A percentile compares a stretch with the other conserved stretches of the same genome.
These are phyloP conservation scores for Chlamydotis undulata DNA, from an alignment of 2,113 vertebrate genomes.

Conservation along the genomic window DNA sequence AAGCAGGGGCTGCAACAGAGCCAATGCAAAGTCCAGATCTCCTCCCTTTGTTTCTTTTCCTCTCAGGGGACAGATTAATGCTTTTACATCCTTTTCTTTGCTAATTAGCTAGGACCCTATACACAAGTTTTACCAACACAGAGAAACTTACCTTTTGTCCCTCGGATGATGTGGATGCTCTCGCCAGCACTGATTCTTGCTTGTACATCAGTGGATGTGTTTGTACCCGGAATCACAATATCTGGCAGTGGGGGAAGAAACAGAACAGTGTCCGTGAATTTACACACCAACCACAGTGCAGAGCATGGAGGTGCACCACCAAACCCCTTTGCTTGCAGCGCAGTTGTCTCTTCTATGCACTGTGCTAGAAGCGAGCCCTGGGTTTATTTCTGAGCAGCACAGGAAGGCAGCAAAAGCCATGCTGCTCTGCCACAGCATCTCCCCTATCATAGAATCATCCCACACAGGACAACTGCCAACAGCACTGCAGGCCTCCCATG, in stretches of 20 bases:
- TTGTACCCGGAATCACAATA: slow-evolving; percentile 97
- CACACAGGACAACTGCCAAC: background rate
- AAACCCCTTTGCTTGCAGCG: background rate
- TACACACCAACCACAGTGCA: background rate
- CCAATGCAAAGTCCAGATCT: background rate
- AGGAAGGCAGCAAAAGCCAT: background rate
- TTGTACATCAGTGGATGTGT: slow-evolving; percentile 94
- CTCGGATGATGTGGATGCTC: slow-evolving; percentile 95
- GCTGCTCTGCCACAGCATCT: background rate
- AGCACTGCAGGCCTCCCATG: background rate
- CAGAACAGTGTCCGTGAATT: background rate
- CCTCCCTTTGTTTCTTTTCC: background rate
- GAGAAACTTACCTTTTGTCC: slow-evolving; percentile 88
- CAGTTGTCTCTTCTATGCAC: background rate
- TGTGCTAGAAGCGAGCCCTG: background rate
- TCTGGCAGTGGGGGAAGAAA: slow-evolving; percentile 77
- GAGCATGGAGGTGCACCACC: background rate
- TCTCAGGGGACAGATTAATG: background rate
- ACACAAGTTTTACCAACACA: background rate
- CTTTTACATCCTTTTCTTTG: background rate
- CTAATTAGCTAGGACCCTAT: background rate
- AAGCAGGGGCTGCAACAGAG: background rate
- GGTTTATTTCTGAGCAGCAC: background rate
- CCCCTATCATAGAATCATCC: background rate
- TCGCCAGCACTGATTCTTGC: slow-evolving; percentile 95